Percentiles rank a stretch among this genome's conserved stretches.
Evolutionary conservation across 2,113 vertebrate species (phyloP).

Genomic region (Pterocles orientalis): DNA sequence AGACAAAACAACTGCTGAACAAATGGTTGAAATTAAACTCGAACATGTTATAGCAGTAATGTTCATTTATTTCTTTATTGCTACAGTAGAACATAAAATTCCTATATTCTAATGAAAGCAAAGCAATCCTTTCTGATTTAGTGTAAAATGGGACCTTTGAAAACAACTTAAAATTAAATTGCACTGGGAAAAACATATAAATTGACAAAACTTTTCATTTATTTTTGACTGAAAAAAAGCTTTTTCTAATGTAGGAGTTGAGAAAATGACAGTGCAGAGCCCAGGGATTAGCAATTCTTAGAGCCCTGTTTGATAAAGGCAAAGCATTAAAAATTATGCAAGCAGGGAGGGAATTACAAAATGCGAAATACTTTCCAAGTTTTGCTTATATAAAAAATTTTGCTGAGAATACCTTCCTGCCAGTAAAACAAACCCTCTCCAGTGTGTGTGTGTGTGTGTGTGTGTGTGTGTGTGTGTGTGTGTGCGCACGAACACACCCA

Average conservation of each 20-base stretch:
- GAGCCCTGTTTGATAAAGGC: not conserved
- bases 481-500: accelerated
- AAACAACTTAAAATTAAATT: not conserved
- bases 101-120: not conserved
- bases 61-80: not conserved
- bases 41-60: not conserved
- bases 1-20: not conserved
- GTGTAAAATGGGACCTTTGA: not conserved
- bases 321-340: not conserved
- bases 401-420: not conserved
- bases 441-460: not conserved
- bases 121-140: not conserved
- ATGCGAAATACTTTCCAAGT: not conserved
- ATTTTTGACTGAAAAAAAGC: not conserved
- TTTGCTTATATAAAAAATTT: not conserved
- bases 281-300: not conserved
- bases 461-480: not conserved
- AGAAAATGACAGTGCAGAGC: not conserved
- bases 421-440: not conserved
- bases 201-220: not conserved
- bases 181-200: not conserved
- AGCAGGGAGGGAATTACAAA: not conserved
- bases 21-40: not conserved
- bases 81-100: not conserved
- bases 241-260: not conserved